These are phyloP conservation scores for Orthonyx spaldingii DNA, from an alignment of 2,113 vertebrate genomes.

Conservation along the genomic window DNA sequence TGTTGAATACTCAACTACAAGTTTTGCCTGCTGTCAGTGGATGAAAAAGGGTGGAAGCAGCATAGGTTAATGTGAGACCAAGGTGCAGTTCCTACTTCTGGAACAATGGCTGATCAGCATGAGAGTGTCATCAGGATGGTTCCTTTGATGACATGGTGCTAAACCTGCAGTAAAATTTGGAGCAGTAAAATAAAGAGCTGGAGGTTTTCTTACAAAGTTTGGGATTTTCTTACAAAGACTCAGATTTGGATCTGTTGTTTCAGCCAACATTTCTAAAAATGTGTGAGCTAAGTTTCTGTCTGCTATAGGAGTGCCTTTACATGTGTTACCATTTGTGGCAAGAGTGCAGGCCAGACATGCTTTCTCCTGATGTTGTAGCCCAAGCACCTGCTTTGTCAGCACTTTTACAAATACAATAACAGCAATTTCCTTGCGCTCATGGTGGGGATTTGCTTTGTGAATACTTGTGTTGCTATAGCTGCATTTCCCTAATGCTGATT, in stretches of 20 bases:
- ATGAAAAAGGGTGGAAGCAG: not conserved
- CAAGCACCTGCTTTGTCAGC: not conserved
- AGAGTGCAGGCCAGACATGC: not conserved
- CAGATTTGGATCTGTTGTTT: not conserved
- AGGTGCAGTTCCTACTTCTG: not conserved
- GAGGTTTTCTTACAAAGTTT: not conserved
- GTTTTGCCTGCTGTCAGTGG: not conserved
- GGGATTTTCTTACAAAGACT: not conserved
- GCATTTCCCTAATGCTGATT: conserved; percentile 5
- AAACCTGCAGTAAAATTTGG: not conserved
- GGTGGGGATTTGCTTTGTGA: not conserved
- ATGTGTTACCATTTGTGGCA: not conserved
- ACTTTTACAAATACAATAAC: not conserved
- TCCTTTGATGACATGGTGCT: not conserved
- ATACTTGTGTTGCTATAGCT: conserved; percentile 12
- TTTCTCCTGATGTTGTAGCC: not conserved
- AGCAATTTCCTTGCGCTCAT: not conserved
- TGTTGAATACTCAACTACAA: not conserved
- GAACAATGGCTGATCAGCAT: not conserved
- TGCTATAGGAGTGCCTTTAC: not conserved
- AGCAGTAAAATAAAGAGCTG: not conserved
- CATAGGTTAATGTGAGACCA: not conserved
- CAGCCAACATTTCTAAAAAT: not conserved
- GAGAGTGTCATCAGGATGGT: not conserved
- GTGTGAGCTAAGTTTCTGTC: not conserved